These are phyloP conservation scores for Rotaria magnacalcarata DNA, from an alignment of 2,888 invertebrate genomes.

Conservation along the genomic window DNA sequence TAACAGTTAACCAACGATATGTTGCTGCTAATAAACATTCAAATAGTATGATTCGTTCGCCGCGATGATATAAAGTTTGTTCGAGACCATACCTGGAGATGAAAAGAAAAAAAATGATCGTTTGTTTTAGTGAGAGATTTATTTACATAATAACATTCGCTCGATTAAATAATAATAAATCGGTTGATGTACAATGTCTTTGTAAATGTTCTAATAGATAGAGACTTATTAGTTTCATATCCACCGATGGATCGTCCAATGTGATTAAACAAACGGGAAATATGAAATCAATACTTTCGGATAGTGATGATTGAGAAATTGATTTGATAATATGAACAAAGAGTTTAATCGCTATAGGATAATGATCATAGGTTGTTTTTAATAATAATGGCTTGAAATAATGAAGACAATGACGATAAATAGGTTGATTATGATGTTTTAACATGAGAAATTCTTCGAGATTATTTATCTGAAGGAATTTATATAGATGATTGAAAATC, in stretches of 20 bases:
- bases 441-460: neutral
- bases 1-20: neutral
- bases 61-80: slow-evolving; percentile 10
- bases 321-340: neutral
- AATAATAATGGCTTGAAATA: neutral
- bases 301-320: neutral
- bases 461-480: neutral
- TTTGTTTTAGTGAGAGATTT: too few species aligned
- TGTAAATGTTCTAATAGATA: neutral
- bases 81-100: neutral
- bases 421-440: neutral
- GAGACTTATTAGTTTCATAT: neutral
- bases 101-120: neutral
- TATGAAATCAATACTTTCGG: neutral
- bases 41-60: neutral
- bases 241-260: neutral
- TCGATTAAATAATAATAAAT: slow-evolving; percentile 22
- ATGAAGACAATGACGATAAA: neutral
- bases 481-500: neutral
- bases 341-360: neutral
- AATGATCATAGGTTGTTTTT: neutral
- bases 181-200: neutral
- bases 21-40: slow-evolving; percentile 20
- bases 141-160: slow-evolving; percentile 6
- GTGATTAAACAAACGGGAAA: slow-evolving; percentile 11